Percentiles rank a stretch among this genome's conserved stretches.
phyloP scores from a whole-genome alignment of 2,888 invertebrate genomes.

The Esperia sulphurella region DNA sequence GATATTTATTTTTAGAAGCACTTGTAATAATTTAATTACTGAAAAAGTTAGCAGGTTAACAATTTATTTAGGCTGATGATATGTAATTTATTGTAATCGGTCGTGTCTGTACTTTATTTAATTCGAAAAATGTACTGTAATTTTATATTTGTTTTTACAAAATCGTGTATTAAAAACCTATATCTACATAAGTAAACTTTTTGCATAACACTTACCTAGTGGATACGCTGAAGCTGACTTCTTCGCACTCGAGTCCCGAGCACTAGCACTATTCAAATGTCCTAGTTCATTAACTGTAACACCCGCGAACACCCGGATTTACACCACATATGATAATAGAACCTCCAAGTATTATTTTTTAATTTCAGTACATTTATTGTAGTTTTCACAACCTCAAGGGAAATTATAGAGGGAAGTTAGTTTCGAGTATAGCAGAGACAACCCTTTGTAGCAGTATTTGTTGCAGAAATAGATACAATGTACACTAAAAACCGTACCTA shows the following conservation, averaged over 20 bases:
- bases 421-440: conserved; percentile 42
- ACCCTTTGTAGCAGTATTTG: conserved; percentile 42
- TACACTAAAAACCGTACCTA: conserved; percentile 39
- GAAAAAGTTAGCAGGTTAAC: too few relatives aligned
- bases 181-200: too few relatives aligned
- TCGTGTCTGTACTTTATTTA: neutral
- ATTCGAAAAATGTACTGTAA: neutral
- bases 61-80: too few relatives aligned
- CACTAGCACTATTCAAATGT: conserved; percentile 33
- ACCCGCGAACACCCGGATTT: conserved; percentile 21
- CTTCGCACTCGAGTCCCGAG: conserved; percentile 1
- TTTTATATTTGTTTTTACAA: too few relatives aligned
- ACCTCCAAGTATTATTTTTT: conserved; percentile 48
- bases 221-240: neutral
- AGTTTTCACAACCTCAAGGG: conserved; percentile 70
- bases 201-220: conserved; percentile 1
- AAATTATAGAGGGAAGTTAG: conserved; percentile 54
- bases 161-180: too few relatives aligned
- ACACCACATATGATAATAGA: conserved; percentile 45
- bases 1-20: too few relatives aligned
- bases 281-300: conserved; percentile 43
- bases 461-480: conserved; percentile 40
- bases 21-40: too few relatives aligned
- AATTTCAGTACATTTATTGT: conserved; percentile 57
- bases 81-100: too few relatives aligned